Percentiles rank a stretch among this genome's conserved stretches.
Evolutionary conservation across 2,797 vertebrate species (phyloP).

Genomic region (Ispidina lecontei): DNA sequence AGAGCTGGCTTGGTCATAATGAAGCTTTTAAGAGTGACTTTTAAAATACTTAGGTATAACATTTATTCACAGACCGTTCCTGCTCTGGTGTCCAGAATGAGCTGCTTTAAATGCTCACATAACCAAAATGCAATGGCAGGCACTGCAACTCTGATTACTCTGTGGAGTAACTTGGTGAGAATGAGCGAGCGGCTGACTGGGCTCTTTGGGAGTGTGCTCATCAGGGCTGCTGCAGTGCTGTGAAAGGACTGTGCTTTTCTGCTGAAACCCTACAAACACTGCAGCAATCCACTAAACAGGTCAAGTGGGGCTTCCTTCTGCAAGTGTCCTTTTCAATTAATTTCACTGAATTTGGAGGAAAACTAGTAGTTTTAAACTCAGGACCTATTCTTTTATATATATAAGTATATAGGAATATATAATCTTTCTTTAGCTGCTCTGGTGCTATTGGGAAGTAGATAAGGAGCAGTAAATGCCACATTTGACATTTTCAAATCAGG

Average conservation of each 20-base stretch:
- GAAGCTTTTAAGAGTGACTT: neutral
- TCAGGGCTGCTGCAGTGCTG: neutral
- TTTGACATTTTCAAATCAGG: neutral
- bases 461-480: neutral
- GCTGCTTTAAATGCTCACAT: rapidly evolving
- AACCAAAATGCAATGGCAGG: neutral
- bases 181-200: rapidly evolving
- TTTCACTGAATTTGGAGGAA: neutral
- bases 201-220: neutral
- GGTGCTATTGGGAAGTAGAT: neutral
- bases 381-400: neutral
- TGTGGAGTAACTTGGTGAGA: rapidly evolving
- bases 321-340: neutral
- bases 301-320: neutral
- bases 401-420: neutral
- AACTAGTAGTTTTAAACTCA: rapidly evolving
- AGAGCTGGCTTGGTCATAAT: neutral
- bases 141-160: rapidly evolving
- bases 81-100: neutral
- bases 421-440: neutral
- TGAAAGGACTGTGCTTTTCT: neutral
- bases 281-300: neutral
- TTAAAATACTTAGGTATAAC: neutral
- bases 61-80: neutral
- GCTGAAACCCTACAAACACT: neutral